Evolutionary conservation across 2,888 invertebrate genomes (phyloP), one percentile per base, ranked within the genome.

Genomic region (Silvanus unidentatus): DNA sequence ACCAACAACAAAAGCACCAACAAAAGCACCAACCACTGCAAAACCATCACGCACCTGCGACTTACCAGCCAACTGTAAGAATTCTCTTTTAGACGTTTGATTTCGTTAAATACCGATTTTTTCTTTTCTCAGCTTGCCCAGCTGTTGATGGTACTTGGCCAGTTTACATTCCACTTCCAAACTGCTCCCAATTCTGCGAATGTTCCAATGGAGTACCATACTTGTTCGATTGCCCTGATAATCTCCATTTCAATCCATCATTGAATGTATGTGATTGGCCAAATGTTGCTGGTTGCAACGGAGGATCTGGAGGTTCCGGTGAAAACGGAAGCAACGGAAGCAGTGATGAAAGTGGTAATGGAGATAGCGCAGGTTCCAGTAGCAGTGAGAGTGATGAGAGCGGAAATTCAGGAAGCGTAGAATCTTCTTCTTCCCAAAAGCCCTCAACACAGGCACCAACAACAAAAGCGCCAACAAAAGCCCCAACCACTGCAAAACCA

Each of bases 241-340:
- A 45, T 9, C 43, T 57, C 9, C 54, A 59, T 39, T 61, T 57
- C 37, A 55, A 57, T 44, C 48, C 52, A 1, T 11, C n/a, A 6
- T 16, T 52, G 42, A 51, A 54, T 30, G 54, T 54, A 11, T 61
- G 59, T 29, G 60, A 59, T 42, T 59, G 47, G 46, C 59, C 58
- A 5, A 34, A 45, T 15, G 35, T 39, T 15, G 56, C 59, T 13
- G 52, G 53, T 8, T 59, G 59, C 36, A n/a, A n/a, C 11, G n/a
- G 29, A 8, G 10, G 13, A 37, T 28, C 38, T 8, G n/a, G 15
- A 15, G 38, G 15, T 14, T 14, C 13, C 15, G 38, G 16, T 38
- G 38, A 15, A 12, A 16, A 5, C 41, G 16, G 43, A 37, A 38
- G 22, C 29, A 5, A 13, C 27, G 13, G 16, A n/a, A 22, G 35